phyloP scores from a whole-genome alignment of 2,797 vertebrate genomes.

The Enteromius argenteus region DNA sequence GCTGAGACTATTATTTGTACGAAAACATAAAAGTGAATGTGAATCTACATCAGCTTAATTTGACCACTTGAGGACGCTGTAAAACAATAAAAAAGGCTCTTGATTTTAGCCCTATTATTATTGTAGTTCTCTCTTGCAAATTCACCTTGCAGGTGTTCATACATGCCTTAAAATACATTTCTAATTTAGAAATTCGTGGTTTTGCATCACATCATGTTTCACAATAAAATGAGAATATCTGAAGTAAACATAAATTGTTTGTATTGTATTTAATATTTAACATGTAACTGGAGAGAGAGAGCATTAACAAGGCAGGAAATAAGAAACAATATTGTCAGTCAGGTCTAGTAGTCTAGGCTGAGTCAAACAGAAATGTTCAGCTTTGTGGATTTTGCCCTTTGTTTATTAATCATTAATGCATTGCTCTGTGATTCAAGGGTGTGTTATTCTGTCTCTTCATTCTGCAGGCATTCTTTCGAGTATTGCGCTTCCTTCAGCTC shows the following conservation, averaged over 20 bases:
- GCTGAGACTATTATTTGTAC: neutral
- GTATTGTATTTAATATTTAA: too few relatives aligned
- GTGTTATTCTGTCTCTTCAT: neutral
- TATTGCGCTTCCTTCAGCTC: neutral
- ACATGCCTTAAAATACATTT: neutral
- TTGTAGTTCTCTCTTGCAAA: neutral
- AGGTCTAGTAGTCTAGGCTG: neutral
- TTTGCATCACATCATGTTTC: neutral
- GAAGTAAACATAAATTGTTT: neutral
- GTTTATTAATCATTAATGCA: conserved; percentile 4
- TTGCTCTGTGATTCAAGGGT: conserved; percentile 4
- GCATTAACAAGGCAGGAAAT: neutral
- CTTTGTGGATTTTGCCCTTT: conserved; percentile 14
- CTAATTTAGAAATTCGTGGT: neutral
- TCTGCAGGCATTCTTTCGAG: neutral
- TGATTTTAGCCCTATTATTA: neutral
- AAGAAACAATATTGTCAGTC: neutral
- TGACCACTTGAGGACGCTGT: neutral
- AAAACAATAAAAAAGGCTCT: neutral
- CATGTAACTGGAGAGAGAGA: neutral
- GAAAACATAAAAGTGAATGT: neutral
- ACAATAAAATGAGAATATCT: neutral
- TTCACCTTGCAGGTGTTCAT: neutral
- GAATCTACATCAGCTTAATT: neutral
- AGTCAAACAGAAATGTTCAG: neutral